These are phyloP conservation scores for Apodemus speciosus DNA, from an alignment of 2,113 vertebrate genomes.

Conservation along the genomic window DNA sequence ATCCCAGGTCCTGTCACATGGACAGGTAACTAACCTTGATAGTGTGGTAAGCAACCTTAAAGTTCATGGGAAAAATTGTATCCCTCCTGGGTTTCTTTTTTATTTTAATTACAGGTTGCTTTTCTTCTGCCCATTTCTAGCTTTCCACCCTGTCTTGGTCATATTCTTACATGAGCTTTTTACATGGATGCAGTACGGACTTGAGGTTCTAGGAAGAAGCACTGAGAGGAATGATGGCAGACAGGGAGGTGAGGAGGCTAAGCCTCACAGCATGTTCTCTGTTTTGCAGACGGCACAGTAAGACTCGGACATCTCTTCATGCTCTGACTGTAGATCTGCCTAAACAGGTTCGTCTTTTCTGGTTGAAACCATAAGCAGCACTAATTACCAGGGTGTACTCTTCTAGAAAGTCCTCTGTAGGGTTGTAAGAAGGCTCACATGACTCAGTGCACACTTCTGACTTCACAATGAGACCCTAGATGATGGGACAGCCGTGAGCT, in stretches of 20 bases:
- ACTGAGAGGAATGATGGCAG: background rate
- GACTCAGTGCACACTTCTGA: rapidly evolving
- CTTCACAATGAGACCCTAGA: background rate
- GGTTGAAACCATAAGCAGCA: rapidly evolving
- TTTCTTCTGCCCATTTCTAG: background rate
- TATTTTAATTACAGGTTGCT: background rate
- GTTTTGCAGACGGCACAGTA: slow-evolving; percentile 93
- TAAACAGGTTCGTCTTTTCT: slow-evolving; percentile 91
- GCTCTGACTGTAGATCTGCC: slow-evolving; percentile 86
- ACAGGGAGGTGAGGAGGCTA: background rate
- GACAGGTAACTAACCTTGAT: background rate
- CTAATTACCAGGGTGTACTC: too few relatives aligned
- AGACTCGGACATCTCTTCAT: slow-evolving; percentile 87
- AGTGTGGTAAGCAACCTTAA: background rate
- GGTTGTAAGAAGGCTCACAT: background rate
- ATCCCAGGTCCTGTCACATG: background rate
- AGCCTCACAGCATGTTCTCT: slow-evolving; percentile 79
- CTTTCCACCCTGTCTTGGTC: background rate
- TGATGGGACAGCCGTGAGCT: too few relatives aligned
- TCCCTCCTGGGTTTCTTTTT: background rate
- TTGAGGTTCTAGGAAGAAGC: background rate
- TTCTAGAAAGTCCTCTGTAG: background rate
- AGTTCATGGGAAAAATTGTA: background rate
- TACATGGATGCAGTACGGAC: background rate
- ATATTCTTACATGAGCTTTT: background rate